Percentiles rank a stretch among this genome's conserved stretches.
Evolutionary conservation across 2,888 invertebrate species (phyloP).

Genomic region (Apamea anceps): DNA sequence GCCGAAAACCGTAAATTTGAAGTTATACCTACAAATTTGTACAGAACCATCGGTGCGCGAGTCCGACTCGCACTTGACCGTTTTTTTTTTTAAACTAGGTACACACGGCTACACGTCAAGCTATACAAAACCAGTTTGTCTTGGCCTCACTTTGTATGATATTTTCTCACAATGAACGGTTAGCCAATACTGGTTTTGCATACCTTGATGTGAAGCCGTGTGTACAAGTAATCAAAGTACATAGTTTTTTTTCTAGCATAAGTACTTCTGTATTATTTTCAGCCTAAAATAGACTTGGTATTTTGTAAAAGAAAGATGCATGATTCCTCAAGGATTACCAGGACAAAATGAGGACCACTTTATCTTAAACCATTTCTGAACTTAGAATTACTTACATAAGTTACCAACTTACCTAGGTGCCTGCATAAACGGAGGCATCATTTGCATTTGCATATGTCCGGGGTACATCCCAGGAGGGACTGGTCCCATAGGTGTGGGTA

Average conservation of each 20-base stretch:
- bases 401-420: conserved; percentile 86
- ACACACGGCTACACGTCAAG: too few species aligned
- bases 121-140: too few species aligned
- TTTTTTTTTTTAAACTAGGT: background rate
- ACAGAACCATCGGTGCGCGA: too few species aligned
- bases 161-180: too few species aligned
- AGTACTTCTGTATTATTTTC: background rate
- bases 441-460: conserved; percentile 92
- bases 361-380: background rate
- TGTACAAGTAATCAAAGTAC: background rate
- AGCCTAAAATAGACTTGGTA: background rate
- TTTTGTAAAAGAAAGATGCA: background rate
- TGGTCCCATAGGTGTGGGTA: conserved; percentile 90
- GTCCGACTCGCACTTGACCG: too few species aligned
- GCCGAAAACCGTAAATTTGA: too few species aligned
- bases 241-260: background rate
- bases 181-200: too few species aligned
- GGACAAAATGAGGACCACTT: background rate
- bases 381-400: background rate
- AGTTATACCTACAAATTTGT: too few species aligned
- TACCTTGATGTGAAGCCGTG: too few species aligned
- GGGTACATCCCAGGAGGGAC: conserved; percentile 93
- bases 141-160: too few species aligned
- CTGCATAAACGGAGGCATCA: conserved; percentile 94
- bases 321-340: background rate